Conservation (phyloP, 2,113 vertebrate species). For the Glareola pratincola region DNA sequence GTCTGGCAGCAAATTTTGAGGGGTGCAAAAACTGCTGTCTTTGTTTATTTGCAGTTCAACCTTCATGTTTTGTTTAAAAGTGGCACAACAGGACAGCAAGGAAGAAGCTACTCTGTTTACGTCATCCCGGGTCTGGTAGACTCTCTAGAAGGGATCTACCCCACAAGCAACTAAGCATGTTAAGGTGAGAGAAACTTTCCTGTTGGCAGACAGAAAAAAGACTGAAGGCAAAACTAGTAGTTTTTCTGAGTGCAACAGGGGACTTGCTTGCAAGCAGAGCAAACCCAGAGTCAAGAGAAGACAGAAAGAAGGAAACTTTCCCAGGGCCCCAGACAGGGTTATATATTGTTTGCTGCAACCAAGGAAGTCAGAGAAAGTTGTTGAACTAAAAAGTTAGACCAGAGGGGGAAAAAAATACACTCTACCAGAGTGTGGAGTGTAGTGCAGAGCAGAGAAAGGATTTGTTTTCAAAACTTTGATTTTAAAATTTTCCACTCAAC, state of each 20-base stretch:
- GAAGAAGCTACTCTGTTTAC: not conserved
- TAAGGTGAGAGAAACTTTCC: not conserved
- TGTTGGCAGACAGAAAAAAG: not conserved
- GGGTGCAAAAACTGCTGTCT: not conserved
- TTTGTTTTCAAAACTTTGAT: not conserved
- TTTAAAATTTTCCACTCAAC: not conserved
- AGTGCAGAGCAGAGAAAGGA: not conserved
- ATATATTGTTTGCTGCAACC: not conserved
- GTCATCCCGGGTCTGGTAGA: not conserved
- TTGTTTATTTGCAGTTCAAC: not conserved
- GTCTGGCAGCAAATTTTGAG: not conserved
- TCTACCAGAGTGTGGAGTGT: not conserved
- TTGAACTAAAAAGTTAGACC: not conserved
- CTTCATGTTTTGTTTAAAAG: not conserved
- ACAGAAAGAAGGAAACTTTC: not conserved
- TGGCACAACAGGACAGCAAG: not conserved
- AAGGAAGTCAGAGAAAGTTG: not conserved
- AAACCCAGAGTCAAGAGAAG: not conserved
- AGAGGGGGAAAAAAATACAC: not conserved
- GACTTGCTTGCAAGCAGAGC: not conserved
- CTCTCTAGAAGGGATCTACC: not conserved
- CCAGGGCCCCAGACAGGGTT: not conserved
- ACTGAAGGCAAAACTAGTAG: not conserved
- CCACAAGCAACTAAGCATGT: not conserved
- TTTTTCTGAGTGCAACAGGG: not conserved